Percentiles rank a stretch among this genome's conserved stretches.
These are phyloP conservation scores for Cariama cristata DNA, from an alignment of 2,113 vertebrate genomes.

Conservation along the genomic window DNA sequence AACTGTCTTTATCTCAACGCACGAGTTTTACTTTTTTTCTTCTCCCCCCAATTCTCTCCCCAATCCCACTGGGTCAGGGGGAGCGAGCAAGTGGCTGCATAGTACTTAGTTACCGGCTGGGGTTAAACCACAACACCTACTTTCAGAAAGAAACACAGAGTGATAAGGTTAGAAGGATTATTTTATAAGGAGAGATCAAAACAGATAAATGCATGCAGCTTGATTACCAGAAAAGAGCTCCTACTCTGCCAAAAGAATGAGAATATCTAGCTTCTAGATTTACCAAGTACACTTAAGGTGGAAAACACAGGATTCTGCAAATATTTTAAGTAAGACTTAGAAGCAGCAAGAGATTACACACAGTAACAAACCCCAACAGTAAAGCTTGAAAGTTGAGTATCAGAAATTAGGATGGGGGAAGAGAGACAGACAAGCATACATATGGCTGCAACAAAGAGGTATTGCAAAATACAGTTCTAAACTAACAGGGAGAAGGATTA, in stretches of 20 bases:
- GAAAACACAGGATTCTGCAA: background rate
- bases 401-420: background rate
- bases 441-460: background rate
- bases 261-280: background rate
- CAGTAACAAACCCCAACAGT: background rate
- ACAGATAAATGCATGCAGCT: background rate
- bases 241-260: background rate
- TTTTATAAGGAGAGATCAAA: background rate
- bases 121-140: no score
- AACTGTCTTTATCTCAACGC: no score
- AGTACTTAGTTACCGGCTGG: no score
- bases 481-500: background rate
- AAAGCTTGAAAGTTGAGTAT: background rate
- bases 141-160: background rate
- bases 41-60: no score
- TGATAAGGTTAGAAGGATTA: background rate
- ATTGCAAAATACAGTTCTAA: background rate
- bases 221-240: background rate
- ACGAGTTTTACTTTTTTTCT: no score
- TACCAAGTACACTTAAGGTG: background rate
- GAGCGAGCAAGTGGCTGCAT: no score
- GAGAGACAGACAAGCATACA: background rate
- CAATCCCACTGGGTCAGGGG: no score
- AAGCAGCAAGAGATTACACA: background rate
- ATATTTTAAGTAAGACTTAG: background rate